These are phyloP conservation scores for Climacteris rufus DNA, from an alignment of 2,113 vertebrate species.

Conservation along the genomic window DNA sequence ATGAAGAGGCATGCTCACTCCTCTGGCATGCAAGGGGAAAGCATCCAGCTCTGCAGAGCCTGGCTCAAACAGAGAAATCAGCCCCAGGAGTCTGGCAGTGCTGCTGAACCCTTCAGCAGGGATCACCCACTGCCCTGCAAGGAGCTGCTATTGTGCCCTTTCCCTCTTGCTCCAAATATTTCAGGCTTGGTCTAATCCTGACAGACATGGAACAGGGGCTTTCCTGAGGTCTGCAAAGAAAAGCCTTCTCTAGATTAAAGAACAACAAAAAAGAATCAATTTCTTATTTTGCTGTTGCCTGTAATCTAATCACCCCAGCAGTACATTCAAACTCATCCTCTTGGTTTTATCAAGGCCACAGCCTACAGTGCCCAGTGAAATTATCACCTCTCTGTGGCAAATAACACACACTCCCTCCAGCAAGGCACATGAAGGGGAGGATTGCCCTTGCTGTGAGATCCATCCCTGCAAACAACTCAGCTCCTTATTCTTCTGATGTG, in stretches of 20 bases:
- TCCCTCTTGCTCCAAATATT: background rate
- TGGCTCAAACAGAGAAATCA: fast-evolving
- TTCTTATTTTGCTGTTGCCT: background rate
- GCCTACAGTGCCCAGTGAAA: background rate
- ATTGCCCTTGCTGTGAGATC: fast-evolving
- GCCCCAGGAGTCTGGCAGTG: fast-evolving
- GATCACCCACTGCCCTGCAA: background rate
- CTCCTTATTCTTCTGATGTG: background rate
- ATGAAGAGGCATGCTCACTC: background rate
- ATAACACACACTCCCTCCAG: fast-evolving
- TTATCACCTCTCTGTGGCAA: background rate
- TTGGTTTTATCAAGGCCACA: background rate
- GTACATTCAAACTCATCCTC: background rate
- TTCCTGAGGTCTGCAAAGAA: background rate
- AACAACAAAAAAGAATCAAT: background rate
- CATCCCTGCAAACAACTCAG: background rate
- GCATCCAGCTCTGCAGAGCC: background rate
- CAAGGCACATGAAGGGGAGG: fast-evolving
- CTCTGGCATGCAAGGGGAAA: background rate
- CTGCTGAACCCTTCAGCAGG: background rate
- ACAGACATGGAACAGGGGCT: background rate
- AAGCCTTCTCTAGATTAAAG: background rate
- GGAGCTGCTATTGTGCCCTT: background rate
- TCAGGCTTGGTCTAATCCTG: background rate
- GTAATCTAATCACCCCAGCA: background rate